Percentiles rank a stretch among this genome's conserved stretches.
phyloP scores from a whole-genome alignment of 2,113 vertebrate species.

The Onychostoma macrolepis region DNA sequence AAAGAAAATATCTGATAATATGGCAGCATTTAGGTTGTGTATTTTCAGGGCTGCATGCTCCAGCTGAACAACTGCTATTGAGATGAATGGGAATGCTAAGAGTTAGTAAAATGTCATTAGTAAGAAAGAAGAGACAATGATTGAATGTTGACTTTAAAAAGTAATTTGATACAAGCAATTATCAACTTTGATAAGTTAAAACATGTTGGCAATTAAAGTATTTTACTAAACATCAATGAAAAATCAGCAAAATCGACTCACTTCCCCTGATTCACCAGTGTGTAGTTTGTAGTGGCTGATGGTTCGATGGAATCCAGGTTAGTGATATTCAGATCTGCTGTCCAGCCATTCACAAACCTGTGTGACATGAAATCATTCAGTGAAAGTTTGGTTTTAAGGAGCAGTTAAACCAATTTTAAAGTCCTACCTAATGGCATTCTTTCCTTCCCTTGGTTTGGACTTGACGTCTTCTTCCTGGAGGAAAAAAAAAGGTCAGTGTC shows the following conservation, averaged over 20 bases:
- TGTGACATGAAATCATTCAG: conserved; percentile 47
- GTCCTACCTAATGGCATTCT: conserved; percentile 83
- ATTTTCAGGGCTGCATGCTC: neutral
- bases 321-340: conserved; percentile 62
- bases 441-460: conserved; percentile 82
- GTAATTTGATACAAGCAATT: neutral
- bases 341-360: conserved; percentile 87
- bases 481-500: conserved; percentile 10
- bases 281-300: conserved; percentile 71
- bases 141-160: neutral
- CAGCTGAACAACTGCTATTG: neutral
- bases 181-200: neutral
- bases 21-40: neutral
- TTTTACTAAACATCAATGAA: neutral
- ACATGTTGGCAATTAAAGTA: neutral
- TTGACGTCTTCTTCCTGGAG: conserved; percentile 69
- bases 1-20: neutral
- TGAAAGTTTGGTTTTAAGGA: neutral
- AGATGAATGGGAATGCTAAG: neutral
- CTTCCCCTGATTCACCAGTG: conserved; percentile 70
- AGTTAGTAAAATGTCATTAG: neutral
- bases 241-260: conserved; percentile 68
- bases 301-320: conserved; percentile 45
- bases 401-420: neutral
- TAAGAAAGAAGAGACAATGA: neutral